Evolutionary conservation across 2,888 invertebrate species (phyloP), one percentile per base, ranked within the genome.

Genomic region (Hyles lineata): DNA sequence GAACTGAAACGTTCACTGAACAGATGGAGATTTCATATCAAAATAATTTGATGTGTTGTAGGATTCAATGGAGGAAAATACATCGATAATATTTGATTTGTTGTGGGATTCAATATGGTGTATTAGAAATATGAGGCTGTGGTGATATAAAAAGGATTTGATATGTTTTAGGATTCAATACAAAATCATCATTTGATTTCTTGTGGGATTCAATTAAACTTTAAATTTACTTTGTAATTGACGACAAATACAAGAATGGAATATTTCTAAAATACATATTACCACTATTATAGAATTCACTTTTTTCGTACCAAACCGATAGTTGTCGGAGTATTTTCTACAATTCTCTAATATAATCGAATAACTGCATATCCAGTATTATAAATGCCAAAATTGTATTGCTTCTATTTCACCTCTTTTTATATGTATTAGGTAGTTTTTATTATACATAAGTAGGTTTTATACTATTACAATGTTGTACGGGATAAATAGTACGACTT

Each of bases 391-490:
- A 87, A n/a, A 87, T 80, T 79, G 76, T 82, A 73, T 82, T 76
- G 78, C 83, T 73, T 80, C 76, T 77, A 78, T 74, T 80, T 78
- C 76, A 81, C 80, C 77, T 72, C 72, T 71, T 67, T 60, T 67
- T 67, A 50, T 75, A 67, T 77, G 63, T 58, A 58, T 67, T 35
- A 60, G 15, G 32, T 59, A 55, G 55, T 35, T 63, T 35, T 72
- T 78, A 78, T 75, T 75, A 60, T 72, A 90, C 88, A 91, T 72
- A 67, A 21, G 72, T 72, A 72, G 63, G 25, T 72, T 72, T 92
- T 92, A 78, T 75, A 87, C 87, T 85, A 79, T 84, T 91, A 91
- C 90, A 91, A 91, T 92, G 91, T 85, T 69, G 77, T 89, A 88
- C 61, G 60, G 60, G 72, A 32, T 72, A 70, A 72, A 69, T 60